These are phyloP conservation scores for Galemys pyrenaicus DNA, from an alignment of 2,113 vertebrate genomes.

Conservation along the genomic window DNA sequence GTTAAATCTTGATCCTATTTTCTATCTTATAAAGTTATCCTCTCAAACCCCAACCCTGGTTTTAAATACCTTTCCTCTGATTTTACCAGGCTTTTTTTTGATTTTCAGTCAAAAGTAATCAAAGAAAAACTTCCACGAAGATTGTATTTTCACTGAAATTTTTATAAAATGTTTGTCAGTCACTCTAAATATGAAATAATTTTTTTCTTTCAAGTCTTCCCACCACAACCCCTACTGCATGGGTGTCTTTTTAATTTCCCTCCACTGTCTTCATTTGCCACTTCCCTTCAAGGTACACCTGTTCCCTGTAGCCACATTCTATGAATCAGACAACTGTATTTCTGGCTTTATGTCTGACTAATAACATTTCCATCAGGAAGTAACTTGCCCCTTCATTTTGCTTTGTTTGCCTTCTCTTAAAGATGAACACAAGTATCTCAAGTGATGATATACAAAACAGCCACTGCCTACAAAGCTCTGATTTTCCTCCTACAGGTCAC, in stretches of 20 bases:
- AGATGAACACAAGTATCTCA: not conserved
- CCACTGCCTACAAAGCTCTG: not conserved
- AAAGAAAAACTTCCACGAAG: not conserved
- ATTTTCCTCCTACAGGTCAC: not conserved
- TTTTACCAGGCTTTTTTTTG: not conserved
- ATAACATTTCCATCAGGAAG: not conserved
- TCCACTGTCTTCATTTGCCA: not conserved
- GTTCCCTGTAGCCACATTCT: not conserved
- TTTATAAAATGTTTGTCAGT: not conserved
- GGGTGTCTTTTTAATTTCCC: not conserved
- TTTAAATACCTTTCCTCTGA: conserved; percentile 3
- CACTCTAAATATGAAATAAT: not conserved
- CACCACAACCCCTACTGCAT: too few relatives aligned
- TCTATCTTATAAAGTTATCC: not conserved
- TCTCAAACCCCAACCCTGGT: not conserved
- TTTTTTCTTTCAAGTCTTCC: not conserved
- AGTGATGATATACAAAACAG: not conserved
- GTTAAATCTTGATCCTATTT: not conserved
- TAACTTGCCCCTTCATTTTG: not conserved
- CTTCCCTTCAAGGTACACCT: not conserved
- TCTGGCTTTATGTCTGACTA: conserved; percentile 19
- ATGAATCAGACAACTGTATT: not conserved
- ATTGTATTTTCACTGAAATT: not conserved
- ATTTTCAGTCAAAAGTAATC: not conserved
- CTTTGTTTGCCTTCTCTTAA: not conserved